Evolutionary conservation across 2,113 vertebrate genomes (phyloP).

Genomic region (Passer domesticus): DNA sequence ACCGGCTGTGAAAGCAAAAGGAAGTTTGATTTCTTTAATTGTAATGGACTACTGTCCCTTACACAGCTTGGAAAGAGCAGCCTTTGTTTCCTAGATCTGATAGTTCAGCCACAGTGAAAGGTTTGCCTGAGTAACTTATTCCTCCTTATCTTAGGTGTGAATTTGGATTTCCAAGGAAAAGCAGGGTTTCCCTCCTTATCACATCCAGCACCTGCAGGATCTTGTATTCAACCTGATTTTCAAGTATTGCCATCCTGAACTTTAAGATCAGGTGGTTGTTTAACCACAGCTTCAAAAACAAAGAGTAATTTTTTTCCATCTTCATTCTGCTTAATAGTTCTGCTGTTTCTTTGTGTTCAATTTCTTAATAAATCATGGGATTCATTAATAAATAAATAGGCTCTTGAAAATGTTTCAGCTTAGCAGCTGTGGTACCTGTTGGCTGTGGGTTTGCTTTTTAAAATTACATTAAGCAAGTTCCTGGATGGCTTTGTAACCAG

Average conservation of each 20-base stretch:
- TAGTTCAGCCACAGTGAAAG: background rate
- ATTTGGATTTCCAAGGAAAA: background rate
- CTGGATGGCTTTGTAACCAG: background rate
- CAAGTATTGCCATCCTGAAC: background rate
- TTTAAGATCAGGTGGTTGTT: background rate
- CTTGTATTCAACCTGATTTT: background rate
- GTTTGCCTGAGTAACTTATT: background rate
- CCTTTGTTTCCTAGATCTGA: constrained; percentile 13
- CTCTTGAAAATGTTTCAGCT: background rate
- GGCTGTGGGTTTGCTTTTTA: background rate
- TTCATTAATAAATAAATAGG: background rate
- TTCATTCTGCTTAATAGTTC: background rate
- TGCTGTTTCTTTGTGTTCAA: background rate
- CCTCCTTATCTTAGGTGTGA: background rate
- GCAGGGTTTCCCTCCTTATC: background rate
- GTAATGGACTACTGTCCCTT: background rate
- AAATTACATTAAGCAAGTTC: background rate
- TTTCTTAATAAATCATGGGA: background rate
- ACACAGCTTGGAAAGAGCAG: background rate
- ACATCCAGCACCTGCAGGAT: background rate
- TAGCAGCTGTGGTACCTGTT: background rate
- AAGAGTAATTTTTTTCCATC: background rate
- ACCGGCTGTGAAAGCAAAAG: background rate
- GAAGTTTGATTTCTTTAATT: background rate
- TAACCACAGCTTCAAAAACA: background rate